Evolutionary conservation across 2,888 invertebrate species (phyloP), one percentile per base, ranked within the genome.

Genomic region (Heterodera filipjevi): DNA sequence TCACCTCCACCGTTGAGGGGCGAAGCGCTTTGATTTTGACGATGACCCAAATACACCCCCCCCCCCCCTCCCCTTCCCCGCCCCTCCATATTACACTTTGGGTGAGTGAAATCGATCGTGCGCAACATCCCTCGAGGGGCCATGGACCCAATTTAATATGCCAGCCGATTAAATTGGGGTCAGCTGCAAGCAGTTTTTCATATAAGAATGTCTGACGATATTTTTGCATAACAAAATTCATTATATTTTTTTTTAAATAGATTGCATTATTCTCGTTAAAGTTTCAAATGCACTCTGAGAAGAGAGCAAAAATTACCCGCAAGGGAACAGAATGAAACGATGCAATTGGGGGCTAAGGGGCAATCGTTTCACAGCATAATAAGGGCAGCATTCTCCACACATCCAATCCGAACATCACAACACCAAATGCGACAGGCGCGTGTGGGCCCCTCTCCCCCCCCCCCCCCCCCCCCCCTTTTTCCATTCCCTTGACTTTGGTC

Each of bases 31-130:
- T 59, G 59, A 59, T 59, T 59, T 59, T 59, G 59, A 27, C 59
- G 59, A n/a, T 59, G 59, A 59, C 59, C 59, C 59, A 59, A 59
- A 59, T 59, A 59, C 59, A n/a, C 59, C 8, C 27, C 59, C 12
- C 27, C 59, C 59, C n/a, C n/a, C n/a, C 59, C 27, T n/a, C 59
- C 27, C 59, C 27, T 12, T 27, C 59, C n/a, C 46, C 46, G 10
- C 46, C 14, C 8, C 59, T n/a, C 22, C 59, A 19, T 49, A 14
- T 49, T 49, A 49, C 49, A 49, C 12, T 49, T 14, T 44, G 44
- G 16, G 49, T 49, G 12, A 22, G n/a, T 59, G 27, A 59, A 59
- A 59, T 59, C 59, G 59, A 59, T 59, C 59, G 59, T 59, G 59
- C 59, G 59, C 59, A 59, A 59, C 27, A 27, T 59, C 27, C 27